phyloP scores from a whole-genome alignment of 2,797 vertebrate genomes.

The Natrix natrix region DNA sequence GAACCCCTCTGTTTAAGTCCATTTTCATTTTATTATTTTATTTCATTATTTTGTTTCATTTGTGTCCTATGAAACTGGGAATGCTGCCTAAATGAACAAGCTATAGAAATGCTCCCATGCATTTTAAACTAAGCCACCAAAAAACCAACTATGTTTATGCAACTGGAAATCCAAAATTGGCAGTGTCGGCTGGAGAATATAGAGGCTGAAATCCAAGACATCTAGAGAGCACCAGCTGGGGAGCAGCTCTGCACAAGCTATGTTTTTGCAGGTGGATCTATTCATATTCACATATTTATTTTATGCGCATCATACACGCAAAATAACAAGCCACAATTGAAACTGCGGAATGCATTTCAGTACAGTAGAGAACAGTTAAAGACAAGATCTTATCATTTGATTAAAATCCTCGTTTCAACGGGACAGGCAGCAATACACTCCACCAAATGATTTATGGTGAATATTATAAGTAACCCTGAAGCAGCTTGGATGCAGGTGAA shows the following conservation, averaged over 20 bases:
- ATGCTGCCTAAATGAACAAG: neutral
- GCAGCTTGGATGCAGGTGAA: neutral
- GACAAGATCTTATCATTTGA: neutral
- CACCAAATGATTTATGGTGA: neutral
- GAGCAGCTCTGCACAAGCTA: neutral
- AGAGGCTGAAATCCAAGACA: neutral
- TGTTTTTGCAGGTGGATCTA: slow-evolving; percentile 24
- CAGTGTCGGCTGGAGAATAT: neutral
- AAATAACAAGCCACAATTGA: slow-evolving; percentile 16
- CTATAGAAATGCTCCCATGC: neutral
- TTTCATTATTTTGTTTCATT: neutral
- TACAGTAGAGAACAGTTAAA: neutral
- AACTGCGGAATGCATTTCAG: neutral
- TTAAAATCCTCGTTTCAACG: neutral
- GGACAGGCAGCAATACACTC: neutral
- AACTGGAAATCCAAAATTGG: neutral
- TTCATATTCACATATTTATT: slow-evolving; percentile 19
- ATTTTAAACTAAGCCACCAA: neutral
- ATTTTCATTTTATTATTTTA: neutral
- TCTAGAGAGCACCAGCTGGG: neutral
- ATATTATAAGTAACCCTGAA: slow-evolving; percentile 5
- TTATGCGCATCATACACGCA: neutral
- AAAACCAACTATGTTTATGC: neutral
- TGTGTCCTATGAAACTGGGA: neutral
- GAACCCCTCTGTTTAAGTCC: neutral